These are phyloP conservation scores for Chrysomela aeneicollis DNA, from an alignment of 2,888 invertebrate species.

Conservation along the genomic window DNA sequence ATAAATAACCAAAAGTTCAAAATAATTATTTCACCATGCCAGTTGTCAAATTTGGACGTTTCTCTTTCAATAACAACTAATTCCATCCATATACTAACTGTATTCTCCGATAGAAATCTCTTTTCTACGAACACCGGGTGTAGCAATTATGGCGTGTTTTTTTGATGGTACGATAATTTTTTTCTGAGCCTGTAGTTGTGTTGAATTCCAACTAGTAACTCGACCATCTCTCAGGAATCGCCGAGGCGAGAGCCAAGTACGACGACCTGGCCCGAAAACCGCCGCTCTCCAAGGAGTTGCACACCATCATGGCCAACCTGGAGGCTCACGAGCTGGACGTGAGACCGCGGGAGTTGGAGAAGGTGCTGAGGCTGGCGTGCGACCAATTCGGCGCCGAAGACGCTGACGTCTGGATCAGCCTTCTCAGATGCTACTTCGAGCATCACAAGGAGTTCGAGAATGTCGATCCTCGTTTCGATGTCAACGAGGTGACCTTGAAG, in stretches of 20 bases:
- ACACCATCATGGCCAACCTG: constrained; percentile 60
- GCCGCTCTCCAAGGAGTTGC: constrained; percentile 55
- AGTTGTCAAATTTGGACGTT: too few relatives aligned
- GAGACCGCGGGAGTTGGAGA: constrained; percentile 65
- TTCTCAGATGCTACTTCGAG: constrained; percentile 67
- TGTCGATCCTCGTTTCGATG: constrained; percentile 66
- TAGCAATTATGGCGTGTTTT: too few relatives aligned
- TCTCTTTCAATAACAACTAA: too few relatives aligned
- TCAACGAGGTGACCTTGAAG: constrained; percentile 45
- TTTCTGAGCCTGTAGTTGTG: too few relatives aligned
- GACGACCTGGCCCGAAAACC: constrained; percentile 61
- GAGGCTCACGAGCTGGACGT: constrained; percentile 63
- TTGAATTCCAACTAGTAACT: not conserved
- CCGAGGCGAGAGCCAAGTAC: constrained; percentile 70
- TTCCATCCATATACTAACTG: too few relatives aligned
- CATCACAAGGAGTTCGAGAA: constrained; percentile 64
- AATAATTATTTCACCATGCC: too few relatives aligned
- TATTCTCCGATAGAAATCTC: too few relatives aligned
- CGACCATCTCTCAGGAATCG: constrained; percentile 37
- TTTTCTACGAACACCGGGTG: too few relatives aligned
- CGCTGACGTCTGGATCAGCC: constrained; percentile 75
- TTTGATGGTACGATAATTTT: too few relatives aligned
- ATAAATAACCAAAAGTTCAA: too few relatives aligned
- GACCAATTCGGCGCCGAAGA: constrained; percentile 72
- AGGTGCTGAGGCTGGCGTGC: constrained; percentile 70